Conservation (phyloP, 1,140 invertebrate genomes). For the Drosophila arawakana region DNA sequence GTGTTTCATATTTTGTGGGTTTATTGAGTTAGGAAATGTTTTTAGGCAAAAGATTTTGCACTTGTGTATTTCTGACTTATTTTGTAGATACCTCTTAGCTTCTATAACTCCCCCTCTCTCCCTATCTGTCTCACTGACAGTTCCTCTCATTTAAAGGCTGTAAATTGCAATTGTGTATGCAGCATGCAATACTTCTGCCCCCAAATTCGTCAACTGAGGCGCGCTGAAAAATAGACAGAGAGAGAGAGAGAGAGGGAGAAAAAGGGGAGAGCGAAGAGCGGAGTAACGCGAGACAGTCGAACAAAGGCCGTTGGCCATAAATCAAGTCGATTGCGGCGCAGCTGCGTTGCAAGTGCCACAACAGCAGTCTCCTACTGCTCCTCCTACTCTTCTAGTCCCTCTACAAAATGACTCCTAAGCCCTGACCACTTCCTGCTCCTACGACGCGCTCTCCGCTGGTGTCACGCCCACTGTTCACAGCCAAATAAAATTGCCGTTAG, state of each 20-base stretch:
- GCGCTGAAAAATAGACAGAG: neutral
- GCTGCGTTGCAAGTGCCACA: conserved; percentile 12
- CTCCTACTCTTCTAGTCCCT: neutral
- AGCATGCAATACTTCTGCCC: neutral
- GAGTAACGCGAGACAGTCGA: neutral
- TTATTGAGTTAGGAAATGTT: neutral
- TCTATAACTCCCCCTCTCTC: neutral
- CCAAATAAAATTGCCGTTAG: conserved; percentile 45
- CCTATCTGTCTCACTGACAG: neutral
- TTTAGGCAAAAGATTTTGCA: neutral
- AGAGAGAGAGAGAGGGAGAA: neutral
- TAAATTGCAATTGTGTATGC: conserved; percentile 1
- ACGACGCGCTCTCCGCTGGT: neutral
- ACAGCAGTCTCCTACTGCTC: neutral
- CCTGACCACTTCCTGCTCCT: neutral
- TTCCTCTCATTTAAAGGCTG: conserved; percentile 13
- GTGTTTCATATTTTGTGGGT: neutral
- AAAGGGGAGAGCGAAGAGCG: neutral
- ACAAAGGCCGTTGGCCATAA: conserved; percentile 52
- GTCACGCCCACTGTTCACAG: conserved; percentile 23
- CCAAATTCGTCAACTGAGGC: neutral
- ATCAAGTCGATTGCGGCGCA: conserved; percentile 44
- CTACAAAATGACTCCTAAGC: neutral
- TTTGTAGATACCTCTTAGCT: too few species aligned
- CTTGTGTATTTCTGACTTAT: too few species aligned